Percentiles rank a stretch among this genome's conserved stretches.
phyloP scores from a whole-genome alignment of 2,888 invertebrate genomes.

The Hoplodrina ambigua region DNA sequence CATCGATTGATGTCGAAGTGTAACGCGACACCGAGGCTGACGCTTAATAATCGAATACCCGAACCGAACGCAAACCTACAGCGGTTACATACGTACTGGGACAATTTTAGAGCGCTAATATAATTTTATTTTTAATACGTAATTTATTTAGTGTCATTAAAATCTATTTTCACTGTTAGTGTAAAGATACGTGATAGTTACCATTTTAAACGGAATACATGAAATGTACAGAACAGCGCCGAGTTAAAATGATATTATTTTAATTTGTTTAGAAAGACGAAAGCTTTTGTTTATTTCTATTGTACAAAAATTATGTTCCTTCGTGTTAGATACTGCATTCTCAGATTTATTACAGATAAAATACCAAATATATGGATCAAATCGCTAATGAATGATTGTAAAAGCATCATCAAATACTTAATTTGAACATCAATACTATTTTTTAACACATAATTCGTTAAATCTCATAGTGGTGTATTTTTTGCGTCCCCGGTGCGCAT shows the following conservation, averaged over 20 bases:
- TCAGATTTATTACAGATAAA: neutral
- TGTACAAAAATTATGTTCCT: too few species aligned
- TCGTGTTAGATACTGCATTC: neutral
- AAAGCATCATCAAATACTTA: slow-evolving; percentile 12
- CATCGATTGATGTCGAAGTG: slow-evolving; percentile 76
- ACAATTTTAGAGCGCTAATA: neutral
- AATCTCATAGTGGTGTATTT: slow-evolving; percentile 34
- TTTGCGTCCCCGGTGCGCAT: slow-evolving; percentile 62
- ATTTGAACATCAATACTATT: slow-evolving; percentile 45
- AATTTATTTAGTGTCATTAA: neutral
- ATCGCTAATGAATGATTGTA: slow-evolving; percentile 4
- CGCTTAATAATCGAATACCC: slow-evolving; percentile 22
- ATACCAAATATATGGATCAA: neutral
- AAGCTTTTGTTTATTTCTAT: too few species aligned
- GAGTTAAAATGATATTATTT: too few species aligned
- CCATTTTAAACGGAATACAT: neutral
- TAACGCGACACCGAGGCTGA: slow-evolving; percentile 67
- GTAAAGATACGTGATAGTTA: neutral
- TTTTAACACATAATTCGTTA: slow-evolving; percentile 19
- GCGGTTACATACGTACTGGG: neutral
- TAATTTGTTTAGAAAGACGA: too few species aligned
- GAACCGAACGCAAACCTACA: neutral
- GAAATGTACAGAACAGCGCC: neutral
- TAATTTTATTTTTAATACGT: neutral
- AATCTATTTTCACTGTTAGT: neutral